Conservation (phyloP, 2,797 vertebrate genomes). For the Channa striata region DNA sequence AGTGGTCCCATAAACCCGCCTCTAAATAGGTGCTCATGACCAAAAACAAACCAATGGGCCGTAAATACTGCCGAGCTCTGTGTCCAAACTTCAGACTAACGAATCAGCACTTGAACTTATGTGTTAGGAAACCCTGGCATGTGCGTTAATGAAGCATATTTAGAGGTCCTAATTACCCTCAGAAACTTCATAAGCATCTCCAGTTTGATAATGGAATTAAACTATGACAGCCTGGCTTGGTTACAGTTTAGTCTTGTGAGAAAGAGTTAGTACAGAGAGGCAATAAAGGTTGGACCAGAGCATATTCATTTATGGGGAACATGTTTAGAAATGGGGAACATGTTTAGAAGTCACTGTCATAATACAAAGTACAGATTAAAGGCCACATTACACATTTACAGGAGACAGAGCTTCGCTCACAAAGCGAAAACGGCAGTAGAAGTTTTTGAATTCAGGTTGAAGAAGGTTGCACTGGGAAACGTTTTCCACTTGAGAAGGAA, state of each 20-base stretch:
- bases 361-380: slow-evolving; percentile 3
- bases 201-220: slow-evolving; percentile 28
- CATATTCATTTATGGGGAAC: background rate
- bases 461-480: slow-evolving; percentile 6
- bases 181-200: slow-evolving; percentile 50
- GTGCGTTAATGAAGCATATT: slow-evolving; percentile 51
- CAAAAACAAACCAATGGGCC: slow-evolving; percentile 82
- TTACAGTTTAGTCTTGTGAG: slow-evolving; percentile 11
- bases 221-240: slow-evolving; percentile 29
- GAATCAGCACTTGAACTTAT: slow-evolving; percentile 68
- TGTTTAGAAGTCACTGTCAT: slow-evolving; percentile 13
- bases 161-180: slow-evolving; percentile 59
- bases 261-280: slow-evolving; percentile 21
- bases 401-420: background rate
- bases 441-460: background rate
- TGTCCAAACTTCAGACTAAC: slow-evolving; percentile 75
- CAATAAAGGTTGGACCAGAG: slow-evolving; percentile 7
- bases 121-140: slow-evolving; percentile 62
- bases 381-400: background rate
- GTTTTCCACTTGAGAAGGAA: background rate
- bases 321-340: slow-evolving; percentile 3
- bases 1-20: slow-evolving; percentile 78
- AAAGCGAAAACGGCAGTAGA: too few species aligned
- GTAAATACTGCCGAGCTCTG: slow-evolving; percentile 75
- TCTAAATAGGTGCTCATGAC: slow-evolving; percentile 82